Conservation (phyloP, 2,113 vertebrate genomes). For the Misgurnus anguillicaudatus region DNA sequence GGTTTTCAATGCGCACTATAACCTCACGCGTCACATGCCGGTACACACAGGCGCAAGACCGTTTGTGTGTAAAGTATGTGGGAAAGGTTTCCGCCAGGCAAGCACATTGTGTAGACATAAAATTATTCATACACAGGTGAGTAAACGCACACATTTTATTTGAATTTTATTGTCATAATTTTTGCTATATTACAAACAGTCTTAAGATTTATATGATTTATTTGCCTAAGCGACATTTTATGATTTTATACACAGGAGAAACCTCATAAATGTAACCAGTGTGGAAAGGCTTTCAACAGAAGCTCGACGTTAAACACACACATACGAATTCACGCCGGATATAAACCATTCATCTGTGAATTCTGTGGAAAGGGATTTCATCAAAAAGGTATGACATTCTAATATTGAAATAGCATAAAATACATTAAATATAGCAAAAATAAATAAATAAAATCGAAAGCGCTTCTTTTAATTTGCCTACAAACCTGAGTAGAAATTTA, state of each 20-base stretch:
- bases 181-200: not conserved
- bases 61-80: constrained; percentile 97
- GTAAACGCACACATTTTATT: not conserved
- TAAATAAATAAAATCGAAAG: not conserved
- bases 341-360: constrained; percentile 98
- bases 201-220: not conserved
- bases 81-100: constrained; percentile 94
- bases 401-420: not conserved
- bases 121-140: constrained; percentile 96
- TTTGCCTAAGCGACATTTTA: not conserved
- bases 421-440: not conserved
- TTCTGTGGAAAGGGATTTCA: constrained; percentile 99
- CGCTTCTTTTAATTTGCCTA: not conserved
- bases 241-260: constrained; percentile 80
- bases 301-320: constrained; percentile 98
- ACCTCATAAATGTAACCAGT: constrained; percentile 97
- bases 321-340: constrained; percentile 95
- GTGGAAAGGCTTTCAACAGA: constrained; percentile 98
- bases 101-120: constrained; percentile 96
- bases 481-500: not conserved
- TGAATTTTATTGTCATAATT: not conserved
- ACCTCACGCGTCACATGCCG: constrained; percentile 97
- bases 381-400: constrained; percentile 88
- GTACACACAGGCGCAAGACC: constrained; percentile 97
- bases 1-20: constrained; percentile 98